A percentile compares a stretch with the other conserved stretches of the same genome.
phyloP scores from a whole-genome alignment of 2,113 vertebrate species.

The Prochilodus magdalenae region DNA sequence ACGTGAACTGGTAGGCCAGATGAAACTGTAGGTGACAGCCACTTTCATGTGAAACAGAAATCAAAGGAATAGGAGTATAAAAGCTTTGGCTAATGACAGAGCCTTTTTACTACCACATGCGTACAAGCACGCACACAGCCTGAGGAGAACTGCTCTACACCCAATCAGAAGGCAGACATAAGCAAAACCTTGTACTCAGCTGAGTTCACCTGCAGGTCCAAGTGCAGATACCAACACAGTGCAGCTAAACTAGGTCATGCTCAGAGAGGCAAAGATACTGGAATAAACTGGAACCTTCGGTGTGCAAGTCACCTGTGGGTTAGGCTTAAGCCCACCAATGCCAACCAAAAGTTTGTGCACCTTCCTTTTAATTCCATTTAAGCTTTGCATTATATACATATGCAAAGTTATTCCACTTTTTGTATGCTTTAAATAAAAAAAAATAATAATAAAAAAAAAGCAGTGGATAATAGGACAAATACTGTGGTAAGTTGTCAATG shows the following conservation, averaged over 20 bases:
- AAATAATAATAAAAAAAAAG: too few species aligned
- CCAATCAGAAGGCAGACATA: conserved; percentile 39
- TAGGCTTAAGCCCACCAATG: not conserved
- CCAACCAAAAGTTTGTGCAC: too few species aligned
- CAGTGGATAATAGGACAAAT: too few species aligned
- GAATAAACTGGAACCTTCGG: not conserved
- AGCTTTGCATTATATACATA: too few species aligned
- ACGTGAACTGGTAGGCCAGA: conserved; percentile 19
- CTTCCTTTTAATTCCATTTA: too few species aligned
- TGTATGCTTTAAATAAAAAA: too few species aligned
- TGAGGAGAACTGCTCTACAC: conserved; percentile 38
- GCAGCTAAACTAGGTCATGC: conserved; percentile 32
- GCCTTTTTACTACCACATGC: conserved; percentile 32
- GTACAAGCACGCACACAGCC: conserved; percentile 38
- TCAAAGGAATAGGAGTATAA: conserved; percentile 60
- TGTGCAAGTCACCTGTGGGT: not conserved
- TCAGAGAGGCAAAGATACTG: not conserved
- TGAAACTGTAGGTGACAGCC: conserved; percentile 46
- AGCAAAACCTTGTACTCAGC: conserved; percentile 9
- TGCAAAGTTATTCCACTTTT: too few species aligned
- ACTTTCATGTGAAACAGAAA: conserved; percentile 59
- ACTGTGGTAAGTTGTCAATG: too few species aligned
- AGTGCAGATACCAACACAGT: conserved; percentile 47
- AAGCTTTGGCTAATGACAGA: conserved; percentile 65
- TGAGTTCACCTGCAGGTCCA: conserved; percentile 45